Conservation (phyloP, 2,113 vertebrate genomes). For the Plectropomus leopardus region DNA sequence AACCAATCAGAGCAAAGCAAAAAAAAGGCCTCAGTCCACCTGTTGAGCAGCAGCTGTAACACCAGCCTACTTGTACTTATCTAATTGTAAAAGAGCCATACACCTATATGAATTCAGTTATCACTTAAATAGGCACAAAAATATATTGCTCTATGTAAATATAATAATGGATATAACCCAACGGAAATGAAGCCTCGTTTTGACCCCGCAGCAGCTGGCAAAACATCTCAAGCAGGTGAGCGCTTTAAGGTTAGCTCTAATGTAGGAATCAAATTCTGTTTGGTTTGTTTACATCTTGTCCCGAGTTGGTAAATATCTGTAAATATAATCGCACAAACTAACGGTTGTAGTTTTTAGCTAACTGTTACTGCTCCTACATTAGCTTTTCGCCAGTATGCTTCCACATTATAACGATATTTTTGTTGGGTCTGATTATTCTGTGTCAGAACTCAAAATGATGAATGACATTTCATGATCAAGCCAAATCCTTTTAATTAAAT, state of each 20-base stretch:
- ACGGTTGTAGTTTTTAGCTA: background rate
- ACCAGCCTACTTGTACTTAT: background rate
- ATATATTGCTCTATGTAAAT: background rate
- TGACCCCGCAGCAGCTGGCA: background rate
- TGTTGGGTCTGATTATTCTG: background rate
- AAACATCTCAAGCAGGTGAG: background rate
- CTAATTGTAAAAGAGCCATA: background rate
- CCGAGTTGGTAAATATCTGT: background rate
- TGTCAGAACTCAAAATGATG: background rate
- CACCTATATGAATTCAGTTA: background rate
- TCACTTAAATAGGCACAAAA: background rate
- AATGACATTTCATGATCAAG: too few relatives aligned
- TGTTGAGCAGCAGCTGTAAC: slow-evolving; percentile 9
- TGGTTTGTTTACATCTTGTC: background rate
- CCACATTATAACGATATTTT: too few relatives aligned
- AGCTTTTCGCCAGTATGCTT: background rate
- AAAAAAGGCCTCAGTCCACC: background rate
- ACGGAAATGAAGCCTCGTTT: background rate
- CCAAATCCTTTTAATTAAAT: background rate
- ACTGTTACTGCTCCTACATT: too few relatives aligned
- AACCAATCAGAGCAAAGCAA: slow-evolving; percentile 12
- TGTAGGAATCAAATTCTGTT: background rate
- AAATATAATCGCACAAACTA: background rate
- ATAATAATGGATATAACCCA: too few relatives aligned
- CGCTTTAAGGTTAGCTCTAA: background rate